Evolutionary conservation across 2,888 invertebrate species (phyloP).

Genomic region (Mesorhabditis sp.): DNA sequence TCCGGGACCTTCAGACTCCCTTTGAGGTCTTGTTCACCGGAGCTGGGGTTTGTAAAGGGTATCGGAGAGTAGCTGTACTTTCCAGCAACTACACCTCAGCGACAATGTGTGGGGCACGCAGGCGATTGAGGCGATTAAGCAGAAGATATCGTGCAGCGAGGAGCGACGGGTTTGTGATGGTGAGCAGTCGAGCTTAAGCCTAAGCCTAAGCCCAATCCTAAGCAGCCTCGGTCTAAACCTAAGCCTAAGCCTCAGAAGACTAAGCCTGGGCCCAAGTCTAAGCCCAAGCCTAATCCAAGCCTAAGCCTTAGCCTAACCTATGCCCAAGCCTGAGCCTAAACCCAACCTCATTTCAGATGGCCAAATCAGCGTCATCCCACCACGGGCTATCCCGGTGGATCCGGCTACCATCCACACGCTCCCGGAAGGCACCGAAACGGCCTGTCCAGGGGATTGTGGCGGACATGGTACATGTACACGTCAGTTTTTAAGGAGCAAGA

Average conservation of each 20-base stretch:
- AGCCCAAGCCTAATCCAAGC: too few relatives aligned
- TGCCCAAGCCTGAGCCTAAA: too few relatives aligned
- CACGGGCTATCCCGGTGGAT: not conserved
- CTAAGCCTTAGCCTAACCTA: too few relatives aligned
- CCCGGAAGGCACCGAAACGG: not conserved
- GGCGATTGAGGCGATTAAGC: not conserved
- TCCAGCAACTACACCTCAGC: not conserved
- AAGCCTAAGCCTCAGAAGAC: too few relatives aligned
- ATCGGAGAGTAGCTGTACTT: not conserved
- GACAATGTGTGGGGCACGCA: not conserved
- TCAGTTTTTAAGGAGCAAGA: not conserved
- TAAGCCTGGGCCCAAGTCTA: too few relatives aligned
- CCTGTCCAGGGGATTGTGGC: not conserved
- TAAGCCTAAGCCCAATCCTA: too few relatives aligned
- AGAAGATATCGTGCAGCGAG: not conserved
- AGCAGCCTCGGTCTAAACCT: too few relatives aligned
- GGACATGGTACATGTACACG: constrained; percentile 5
- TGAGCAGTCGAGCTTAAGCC: too few relatives aligned
- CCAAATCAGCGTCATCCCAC: constrained; percentile 3
- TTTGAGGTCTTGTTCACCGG: not conserved
- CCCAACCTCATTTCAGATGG: not conserved
- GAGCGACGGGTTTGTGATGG: not conserved
- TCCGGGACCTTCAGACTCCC: not conserved
- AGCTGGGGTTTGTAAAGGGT: not conserved
- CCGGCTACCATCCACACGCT: not conserved